These are phyloP conservation scores for Pogonomyrmex barbatus DNA, from an alignment of 1,140 invertebrate genomes.

Conservation along the genomic window DNA sequence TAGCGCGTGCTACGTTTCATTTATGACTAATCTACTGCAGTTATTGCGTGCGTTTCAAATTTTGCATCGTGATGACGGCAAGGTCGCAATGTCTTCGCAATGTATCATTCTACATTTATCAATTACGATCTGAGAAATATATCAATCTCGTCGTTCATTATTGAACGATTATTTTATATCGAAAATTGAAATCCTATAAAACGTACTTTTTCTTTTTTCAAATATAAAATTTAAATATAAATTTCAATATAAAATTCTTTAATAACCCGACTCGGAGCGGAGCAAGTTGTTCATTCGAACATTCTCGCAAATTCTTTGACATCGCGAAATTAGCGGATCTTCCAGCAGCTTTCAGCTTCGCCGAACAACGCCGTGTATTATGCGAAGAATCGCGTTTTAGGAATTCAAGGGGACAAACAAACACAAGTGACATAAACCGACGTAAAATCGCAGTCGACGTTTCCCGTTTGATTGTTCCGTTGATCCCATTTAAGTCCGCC, in stretches of 20 bases:
- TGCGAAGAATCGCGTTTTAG: background rate
- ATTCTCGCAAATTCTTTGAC: background rate
- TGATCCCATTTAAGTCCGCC: conserved; percentile 11
- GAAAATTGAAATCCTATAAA: conserved; percentile 2
- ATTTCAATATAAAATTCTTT: too few relatives aligned
- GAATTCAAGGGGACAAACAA: background rate
- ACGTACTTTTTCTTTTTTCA: background rate
- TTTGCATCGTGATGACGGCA: background rate
- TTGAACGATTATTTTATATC: background rate
- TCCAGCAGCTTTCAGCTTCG: background rate
- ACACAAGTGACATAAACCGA: background rate
- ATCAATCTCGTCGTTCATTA: conserved; percentile 7
- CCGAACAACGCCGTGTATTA: background rate
- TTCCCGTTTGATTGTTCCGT: background rate
- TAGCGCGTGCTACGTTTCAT: background rate
- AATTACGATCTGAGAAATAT: background rate
- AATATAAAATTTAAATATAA: background rate
- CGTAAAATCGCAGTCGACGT: background rate
- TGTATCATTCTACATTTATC: background rate
- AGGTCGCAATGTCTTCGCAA: background rate
- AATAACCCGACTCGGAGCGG: background rate
- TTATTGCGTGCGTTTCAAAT: conserved; percentile 11
- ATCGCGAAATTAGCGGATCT: background rate
- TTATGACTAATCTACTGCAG: conserved; percentile 18
- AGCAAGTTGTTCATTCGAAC: background rate